Conservation (phyloP, 2,797 vertebrate species). For the Lophotriccus pileatus region DNA sequence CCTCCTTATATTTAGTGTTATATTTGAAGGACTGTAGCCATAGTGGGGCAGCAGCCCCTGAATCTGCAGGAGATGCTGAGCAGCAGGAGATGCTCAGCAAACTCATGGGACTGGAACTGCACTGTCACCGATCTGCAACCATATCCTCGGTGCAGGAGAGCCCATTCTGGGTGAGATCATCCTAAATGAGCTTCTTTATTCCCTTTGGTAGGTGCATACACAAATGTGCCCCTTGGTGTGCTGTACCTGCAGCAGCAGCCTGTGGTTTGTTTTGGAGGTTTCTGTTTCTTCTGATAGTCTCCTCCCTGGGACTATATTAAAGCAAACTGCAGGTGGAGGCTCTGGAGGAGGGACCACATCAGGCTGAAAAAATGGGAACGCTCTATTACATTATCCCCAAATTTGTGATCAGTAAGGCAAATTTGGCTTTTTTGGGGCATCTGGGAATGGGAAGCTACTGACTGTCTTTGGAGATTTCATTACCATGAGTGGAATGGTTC, state of each 20-base stretch:
- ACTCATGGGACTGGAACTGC: rapidly evolving
- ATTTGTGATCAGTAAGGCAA: background rate
- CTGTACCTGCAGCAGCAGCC: background rate
- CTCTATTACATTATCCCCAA: background rate
- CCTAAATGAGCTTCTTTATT: background rate
- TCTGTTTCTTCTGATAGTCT: background rate
- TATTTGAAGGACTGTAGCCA: background rate
- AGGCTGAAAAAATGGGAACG: background rate
- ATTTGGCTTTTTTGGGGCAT: background rate
- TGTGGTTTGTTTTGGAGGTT: background rate
- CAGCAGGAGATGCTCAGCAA: background rate
- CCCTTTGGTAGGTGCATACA: rapidly evolving
- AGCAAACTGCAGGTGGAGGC: background rate
- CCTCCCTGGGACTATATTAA: background rate
- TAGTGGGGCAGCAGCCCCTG: background rate
- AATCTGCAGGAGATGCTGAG: background rate
- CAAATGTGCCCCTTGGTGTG: background rate
- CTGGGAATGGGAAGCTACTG: background rate
- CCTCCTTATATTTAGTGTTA: background rate
- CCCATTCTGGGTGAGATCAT: background rate
- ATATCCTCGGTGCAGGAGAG: background rate
- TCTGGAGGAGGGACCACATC: background rate
- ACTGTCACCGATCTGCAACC: background rate
- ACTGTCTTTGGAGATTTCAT: background rate
- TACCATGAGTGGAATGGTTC: background rate